Base-by-base conservation (phyloP, 2,888 invertebrate genomes). In the Oligia strigilis region DNA sequence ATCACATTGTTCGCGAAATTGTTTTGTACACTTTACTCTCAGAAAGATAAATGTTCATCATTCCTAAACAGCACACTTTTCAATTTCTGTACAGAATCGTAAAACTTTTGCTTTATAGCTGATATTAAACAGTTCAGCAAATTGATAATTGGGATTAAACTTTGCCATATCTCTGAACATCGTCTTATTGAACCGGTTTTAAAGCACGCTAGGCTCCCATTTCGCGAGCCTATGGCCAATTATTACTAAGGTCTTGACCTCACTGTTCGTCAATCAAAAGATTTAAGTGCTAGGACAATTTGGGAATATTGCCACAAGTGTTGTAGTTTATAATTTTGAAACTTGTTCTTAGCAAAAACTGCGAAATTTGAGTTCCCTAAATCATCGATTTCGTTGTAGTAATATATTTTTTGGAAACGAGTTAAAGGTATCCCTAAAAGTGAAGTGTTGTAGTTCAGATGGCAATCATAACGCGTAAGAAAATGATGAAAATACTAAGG, bases 1-100 rank as follows among this genome's bases (percentile, higher is more conserved):
- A 76, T 0, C 43, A 29, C 64, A 73, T 62, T 82, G 78, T 78
- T 62, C 49, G 70, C 52, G 29, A 72, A 78, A 78, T 62, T 71
- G 66, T 72, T 72, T 65, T 65, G 14, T 52, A 19, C n/a, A n/a
- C 9, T 40, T 70, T 23, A 82, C 17, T 77, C 36, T 80, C 19
- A 13, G n/a, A 19, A 60, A 46, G n/a, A 71, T 77, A 43, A 43
- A 43, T 36, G 65, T 46, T n/a, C 40, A 11, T 64, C 40, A 64
- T 72, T 72, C n/a, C 62, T 72, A 19, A n/a, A 43, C 43, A 64
- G 43, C 13, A 43, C 64, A 43, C 17, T 17, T 40, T 72, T 72
- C n/a, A n/a, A n/a, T 11, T 72, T 23, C 40, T 23, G 36, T 14
- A 40, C 14, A 19, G 29, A 52, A 1, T 29, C 1, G 2, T 19